A percentile compares a stretch with the other conserved stretches of the same genome.
phyloP scores from a whole-genome alignment of 2,797 vertebrate genomes.

The Cryptoblepharus egeriae region DNA sequence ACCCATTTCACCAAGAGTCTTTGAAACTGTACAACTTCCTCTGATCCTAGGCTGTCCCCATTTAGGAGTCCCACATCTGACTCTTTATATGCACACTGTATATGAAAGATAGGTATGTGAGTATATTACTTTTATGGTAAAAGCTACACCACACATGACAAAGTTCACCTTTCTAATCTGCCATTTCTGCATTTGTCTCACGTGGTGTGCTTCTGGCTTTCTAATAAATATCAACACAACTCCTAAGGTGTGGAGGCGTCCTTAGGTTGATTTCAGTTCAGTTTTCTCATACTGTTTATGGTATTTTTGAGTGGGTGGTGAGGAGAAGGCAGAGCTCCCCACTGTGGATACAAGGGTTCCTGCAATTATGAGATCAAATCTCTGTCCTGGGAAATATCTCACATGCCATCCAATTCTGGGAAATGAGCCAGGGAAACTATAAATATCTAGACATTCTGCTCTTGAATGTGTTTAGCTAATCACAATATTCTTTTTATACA shows the following conservation, averaged over 20 bases:
- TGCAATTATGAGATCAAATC: neutral
- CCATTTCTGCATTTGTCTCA: neutral
- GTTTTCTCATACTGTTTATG: neutral
- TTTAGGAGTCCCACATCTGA: neutral
- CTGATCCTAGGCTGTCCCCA: neutral
- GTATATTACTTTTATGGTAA: neutral
- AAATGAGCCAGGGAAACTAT: neutral
- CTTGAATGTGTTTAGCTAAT: neutral
- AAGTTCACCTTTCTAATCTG: neutral
- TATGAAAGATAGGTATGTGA: neutral
- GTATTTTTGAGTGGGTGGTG: neutral
- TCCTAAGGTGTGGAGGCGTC: neutral
- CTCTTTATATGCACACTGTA: neutral
- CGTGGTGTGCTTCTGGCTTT: neutral
- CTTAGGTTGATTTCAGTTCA: neutral
- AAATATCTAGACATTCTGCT: neutral
- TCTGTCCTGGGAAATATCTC: neutral
- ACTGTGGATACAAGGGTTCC: neutral
- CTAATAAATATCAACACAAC: neutral
- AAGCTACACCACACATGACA: neutral
- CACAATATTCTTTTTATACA: neutral
- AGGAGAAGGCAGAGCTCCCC: neutral
- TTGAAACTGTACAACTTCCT: neutral
- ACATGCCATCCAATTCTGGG: neutral
- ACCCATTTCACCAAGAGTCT: neutral